Percentiles rank a stretch among this genome's conserved stretches.
Conservation (phyloP, 1,140 invertebrate genomes). For the Bombus terrestris region DNA sequence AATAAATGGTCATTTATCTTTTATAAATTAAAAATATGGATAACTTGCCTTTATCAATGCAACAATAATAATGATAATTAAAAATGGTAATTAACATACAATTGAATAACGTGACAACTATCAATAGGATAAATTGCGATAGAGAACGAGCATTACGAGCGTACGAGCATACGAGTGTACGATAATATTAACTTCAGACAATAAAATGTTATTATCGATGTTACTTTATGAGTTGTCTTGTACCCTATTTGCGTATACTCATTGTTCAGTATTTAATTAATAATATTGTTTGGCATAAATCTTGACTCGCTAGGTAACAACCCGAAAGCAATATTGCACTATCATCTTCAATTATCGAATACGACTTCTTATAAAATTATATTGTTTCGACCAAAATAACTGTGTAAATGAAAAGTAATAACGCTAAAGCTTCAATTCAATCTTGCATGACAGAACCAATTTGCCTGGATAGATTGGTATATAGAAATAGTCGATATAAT, state of each 20-base stretch:
- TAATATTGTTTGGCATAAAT: background rate
- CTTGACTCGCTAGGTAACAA: background rate
- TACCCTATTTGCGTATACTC: background rate
- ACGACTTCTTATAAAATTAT: background rate
- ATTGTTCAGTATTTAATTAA: background rate
- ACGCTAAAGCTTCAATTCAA: background rate
- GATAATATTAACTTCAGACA: conserved; percentile 81
- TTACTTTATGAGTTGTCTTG: background rate
- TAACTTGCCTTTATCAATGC: conserved; percentile 67
- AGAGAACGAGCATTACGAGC: conserved; percentile 70
- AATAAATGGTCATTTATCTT: conserved; percentile 65
- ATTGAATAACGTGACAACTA: conserved; percentile 57
- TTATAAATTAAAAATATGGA: conserved; percentile 71
- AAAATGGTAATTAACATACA: conserved; percentile 57
- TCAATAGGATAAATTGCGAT: conserved; percentile 63
- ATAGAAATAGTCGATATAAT: too few relatives aligned
- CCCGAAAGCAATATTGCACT: background rate
- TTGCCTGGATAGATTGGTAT: background rate
- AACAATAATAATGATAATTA: conserved; percentile 58
- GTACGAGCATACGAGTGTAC: conserved; percentile 73
- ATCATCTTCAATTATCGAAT: background rate
- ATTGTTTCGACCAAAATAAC: background rate
- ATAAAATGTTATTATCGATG: conserved; percentile 76
- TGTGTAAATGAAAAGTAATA: background rate
- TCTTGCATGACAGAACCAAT: background rate